Percentiles rank a stretch among this genome's conserved stretches.
phyloP scores from a whole-genome alignment of 2,888 invertebrate species.

The Sialis fuliginosa region DNA sequence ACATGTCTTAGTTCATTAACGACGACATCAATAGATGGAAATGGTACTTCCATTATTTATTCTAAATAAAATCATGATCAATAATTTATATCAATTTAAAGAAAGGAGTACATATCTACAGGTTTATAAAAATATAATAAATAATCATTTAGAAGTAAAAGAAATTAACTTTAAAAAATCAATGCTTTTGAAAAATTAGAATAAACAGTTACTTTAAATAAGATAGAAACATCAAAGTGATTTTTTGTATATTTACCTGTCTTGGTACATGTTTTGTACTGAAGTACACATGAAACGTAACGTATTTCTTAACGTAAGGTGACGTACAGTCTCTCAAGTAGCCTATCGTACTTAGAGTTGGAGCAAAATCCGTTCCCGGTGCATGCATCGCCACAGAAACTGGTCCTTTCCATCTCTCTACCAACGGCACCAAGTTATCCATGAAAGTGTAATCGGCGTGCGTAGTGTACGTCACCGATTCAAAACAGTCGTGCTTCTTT shows the following conservation, averaged over 20 bases:
- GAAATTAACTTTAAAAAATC: too few species aligned
- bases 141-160: too few species aligned
- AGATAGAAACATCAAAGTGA: background rate
- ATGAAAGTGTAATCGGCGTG: constrained; percentile 85
- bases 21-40: too few species aligned
- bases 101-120: background rate
- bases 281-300: constrained; percentile 82
- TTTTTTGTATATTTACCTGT: constrained; percentile 24
- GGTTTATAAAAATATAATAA: background rate
- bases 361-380: constrained; percentile 64
- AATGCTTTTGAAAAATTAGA: too few species aligned
- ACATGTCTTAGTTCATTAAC: too few species aligned
- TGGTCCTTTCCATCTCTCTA: constrained; percentile 77
- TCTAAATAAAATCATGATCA: too few species aligned
- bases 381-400: constrained; percentile 76
- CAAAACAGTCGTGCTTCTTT: constrained; percentile 49
- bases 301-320: constrained; percentile 54
- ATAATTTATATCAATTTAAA: too few species aligned
- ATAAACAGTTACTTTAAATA: too few species aligned
- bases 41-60: too few species aligned
- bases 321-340: constrained; percentile 62
- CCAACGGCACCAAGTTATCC: constrained; percentile 70
- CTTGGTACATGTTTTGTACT: constrained; percentile 72
- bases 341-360: constrained; percentile 61
- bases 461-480: constrained; percentile 79